Base-by-base conservation (phyloP, 2,797 vertebrate species). In the Pseudochirops cupreus region DNA sequence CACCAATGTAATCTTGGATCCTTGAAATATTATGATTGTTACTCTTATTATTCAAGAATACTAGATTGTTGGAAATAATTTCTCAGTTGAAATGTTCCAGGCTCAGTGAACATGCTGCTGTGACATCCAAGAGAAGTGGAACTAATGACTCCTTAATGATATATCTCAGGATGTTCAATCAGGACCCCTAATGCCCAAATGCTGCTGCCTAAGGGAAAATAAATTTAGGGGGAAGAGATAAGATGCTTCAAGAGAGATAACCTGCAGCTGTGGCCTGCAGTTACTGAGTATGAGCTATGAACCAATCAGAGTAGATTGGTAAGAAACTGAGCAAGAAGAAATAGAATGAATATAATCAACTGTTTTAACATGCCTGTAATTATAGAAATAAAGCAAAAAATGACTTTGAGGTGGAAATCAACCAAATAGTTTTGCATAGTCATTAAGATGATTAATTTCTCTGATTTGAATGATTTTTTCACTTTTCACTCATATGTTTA, bases 101-200 rank as follows among this genome's bases (percentile, higher is more conserved):
- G 74, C 74, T 87, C 74, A 26, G 39, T 46, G 74, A 87, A 87
- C 74, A 87, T 50, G 74, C 74, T 87, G 74, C 74, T 87, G 21
- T 74, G 39, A 87, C 9, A 87, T 87, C 74, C 21, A 46, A 87
- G 39, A 50, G 39, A 46, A 87, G 39, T 46, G 39, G 74, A 87
- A 87, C 74, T 87, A 87, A 87, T 87, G 39, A 87, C 39, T 87
- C 21, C 74, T 87, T 87, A 87, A 87, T 87, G 74, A 87, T 87
- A 21, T 87, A 87, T 46, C 74, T 46, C 39, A 87, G 74, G 39
- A 87, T 50, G 21, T 87, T 87, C 74, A 87, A 87, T 87, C 74
- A 87, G 39, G 74, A 87, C 74, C 74, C 74, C 74, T 46, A 87
- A 87, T 87, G 39, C 46, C 74, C 74, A 87, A 87, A 87, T 87